Base-by-base conservation (phyloP, 2,797 vertebrate species). In the Darevskia nairensis region DNA sequence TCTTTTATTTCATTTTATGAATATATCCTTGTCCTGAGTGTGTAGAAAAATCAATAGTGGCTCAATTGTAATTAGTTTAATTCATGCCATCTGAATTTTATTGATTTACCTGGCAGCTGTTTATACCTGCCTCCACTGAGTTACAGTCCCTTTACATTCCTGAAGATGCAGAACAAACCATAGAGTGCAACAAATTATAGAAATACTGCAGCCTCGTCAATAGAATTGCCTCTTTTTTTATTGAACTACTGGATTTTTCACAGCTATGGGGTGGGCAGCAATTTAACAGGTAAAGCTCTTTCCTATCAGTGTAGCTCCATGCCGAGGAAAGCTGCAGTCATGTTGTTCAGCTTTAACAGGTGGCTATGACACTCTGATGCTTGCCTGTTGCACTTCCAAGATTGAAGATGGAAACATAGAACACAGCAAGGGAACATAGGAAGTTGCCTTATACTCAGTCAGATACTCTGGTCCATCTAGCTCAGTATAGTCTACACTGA, bases 21-120 rank as follows among this genome's bases (percentile, higher is more conserved):
- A 80, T 80, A 92, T 91, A 90, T 94, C 93, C 89, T 94, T 89
- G 90, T 92, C 90, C 39, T 79, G 50, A 46, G 46, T 74, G 29
- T 66, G 41, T 92, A 92, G 92, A 92, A 85, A 92, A 95, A 93
- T 95, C 93, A 94, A 94, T 94, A 81, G 92, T 92, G 61, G 80
- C 77, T 92, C 86, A 86, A 88, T 94, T 93, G 93, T 96, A 95
- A 94, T 94, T 96, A 93, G 93, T 94, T 95, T 95, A 94, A 94
- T 93, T 92, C 29, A 88, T 91, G 91, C 88, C 89, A 91, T 91
- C 93, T 94, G 91, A 96, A 95, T 95, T 95, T 82, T 86, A 79
- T 94, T 94, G 93, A 95, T 93, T 94, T 92, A 92, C 92, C 91
- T 91, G 91, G 68, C 83, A 93, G 82, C 92, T 94, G 85, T 92